phyloP scores from a whole-genome alignment of 2,888 invertebrate genomes.

The Agonopterix arenella region DNA sequence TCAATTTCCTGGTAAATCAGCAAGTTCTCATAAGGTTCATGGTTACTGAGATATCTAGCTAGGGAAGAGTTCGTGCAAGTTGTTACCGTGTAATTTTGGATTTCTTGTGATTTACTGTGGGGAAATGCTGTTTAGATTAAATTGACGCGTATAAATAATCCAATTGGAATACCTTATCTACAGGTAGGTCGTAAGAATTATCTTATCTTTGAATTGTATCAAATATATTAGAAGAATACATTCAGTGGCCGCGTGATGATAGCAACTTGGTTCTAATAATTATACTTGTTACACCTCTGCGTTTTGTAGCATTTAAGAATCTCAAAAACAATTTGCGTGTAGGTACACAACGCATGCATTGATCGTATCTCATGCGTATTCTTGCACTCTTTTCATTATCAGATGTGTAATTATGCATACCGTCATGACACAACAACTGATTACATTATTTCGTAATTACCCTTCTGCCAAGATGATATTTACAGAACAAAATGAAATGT shows the following conservation, averaged over 20 bases:
- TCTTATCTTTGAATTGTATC: too few species aligned
- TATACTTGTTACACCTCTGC: too few species aligned
- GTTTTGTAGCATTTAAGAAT: neutral
- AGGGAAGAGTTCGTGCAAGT: constrained; percentile 32
- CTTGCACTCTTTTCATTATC: constrained; percentile 17
- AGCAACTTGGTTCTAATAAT: too few species aligned
- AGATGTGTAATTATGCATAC: constrained; percentile 21
- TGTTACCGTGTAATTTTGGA: constrained; percentile 27
- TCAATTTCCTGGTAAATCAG: constrained; percentile 38
- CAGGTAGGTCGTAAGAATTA: too few species aligned
- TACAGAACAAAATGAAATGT: constrained; percentile 47
- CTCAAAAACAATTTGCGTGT: neutral
- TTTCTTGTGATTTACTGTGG: constrained; percentile 16
- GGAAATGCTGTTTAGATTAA: constrained; percentile 2
- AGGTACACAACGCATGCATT: constrained; percentile 1
- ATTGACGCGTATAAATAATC: neutral
- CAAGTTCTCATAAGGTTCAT: constrained; percentile 17
- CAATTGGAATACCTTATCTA: neutral
- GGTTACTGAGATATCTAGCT: constrained; percentile 23
- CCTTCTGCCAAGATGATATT: constrained; percentile 37
- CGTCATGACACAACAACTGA: constrained; percentile 45
- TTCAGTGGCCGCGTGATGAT: too few species aligned
- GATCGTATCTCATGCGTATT: constrained; percentile 6
- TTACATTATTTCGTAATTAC: constrained; percentile 45
- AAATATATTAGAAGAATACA: too few species aligned